These are phyloP conservation scores for Lophius americanus DNA, from an alignment of 2,797 vertebrate species.

Conservation along the genomic window DNA sequence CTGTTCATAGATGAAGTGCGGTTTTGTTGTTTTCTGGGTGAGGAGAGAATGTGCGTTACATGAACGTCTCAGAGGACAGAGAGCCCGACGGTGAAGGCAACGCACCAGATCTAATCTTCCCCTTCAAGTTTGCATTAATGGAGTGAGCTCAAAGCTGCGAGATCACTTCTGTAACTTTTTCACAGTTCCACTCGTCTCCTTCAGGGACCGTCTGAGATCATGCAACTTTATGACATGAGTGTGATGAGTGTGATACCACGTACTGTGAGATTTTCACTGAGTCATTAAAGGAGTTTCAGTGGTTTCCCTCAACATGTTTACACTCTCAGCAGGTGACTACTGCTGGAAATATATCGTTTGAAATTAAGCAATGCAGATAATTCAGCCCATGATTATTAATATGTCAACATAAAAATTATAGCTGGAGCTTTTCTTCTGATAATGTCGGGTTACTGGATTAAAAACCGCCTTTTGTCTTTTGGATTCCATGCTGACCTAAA, in stretches of 20 bases:
- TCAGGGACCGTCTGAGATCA: not conserved
- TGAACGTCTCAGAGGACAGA: slow-evolving; percentile 34
- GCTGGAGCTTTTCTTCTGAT: not conserved
- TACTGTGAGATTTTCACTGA: slow-evolving; percentile 40
- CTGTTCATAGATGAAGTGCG: slow-evolving; percentile 58
- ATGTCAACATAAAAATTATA: not conserved
- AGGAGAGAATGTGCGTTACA: slow-evolving; percentile 42
- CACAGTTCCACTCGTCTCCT: slow-evolving; percentile 31
- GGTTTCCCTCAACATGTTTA: slow-evolving; percentile 37
- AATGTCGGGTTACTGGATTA: not conserved
- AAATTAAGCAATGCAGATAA: slow-evolving; percentile 6
- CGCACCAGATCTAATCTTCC: slow-evolving; percentile 15
- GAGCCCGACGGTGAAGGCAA: slow-evolving; percentile 21
- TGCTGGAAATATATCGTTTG: slow-evolving; percentile 1
- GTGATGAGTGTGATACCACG: slow-evolving; percentile 28
- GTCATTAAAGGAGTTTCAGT: slow-evolving; percentile 43
- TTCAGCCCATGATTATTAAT: slow-evolving; percentile 3
- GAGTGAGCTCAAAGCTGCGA: slow-evolving; percentile 2
- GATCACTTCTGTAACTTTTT: slow-evolving; percentile 9
- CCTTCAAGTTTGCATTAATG: slow-evolving; percentile 24
- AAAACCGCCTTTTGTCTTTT: not conserved
- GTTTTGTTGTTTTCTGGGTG: slow-evolving; percentile 64
- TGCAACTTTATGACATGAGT: slow-evolving; percentile 3
- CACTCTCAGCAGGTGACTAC: slow-evolving; percentile 31
- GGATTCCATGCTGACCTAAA: too few species aligned